Evolutionary conservation across 1,140 invertebrate genomes (phyloP), one percentile per base, ranked within the genome.

Genomic region (Trialeurodes vaporariorum): DNA sequence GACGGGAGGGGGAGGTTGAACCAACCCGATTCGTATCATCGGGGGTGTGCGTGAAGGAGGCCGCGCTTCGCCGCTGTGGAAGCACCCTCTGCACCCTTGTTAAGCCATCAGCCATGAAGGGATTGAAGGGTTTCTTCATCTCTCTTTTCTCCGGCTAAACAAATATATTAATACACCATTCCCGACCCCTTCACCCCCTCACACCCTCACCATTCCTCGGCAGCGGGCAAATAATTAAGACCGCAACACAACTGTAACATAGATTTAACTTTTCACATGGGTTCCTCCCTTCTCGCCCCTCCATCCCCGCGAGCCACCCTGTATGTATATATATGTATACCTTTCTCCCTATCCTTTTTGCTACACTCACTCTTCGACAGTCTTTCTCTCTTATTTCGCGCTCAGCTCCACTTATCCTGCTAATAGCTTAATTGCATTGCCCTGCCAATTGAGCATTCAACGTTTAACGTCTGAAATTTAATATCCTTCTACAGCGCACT

Each of bases 111-210:
- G n/a, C n/a, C n/a, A n/a, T n/a, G n/a, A n/a, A n/a, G n/a, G n/a
- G n/a, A n/a, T n/a, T n/a, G n/a, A 49, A 49, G 34, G 34, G 34
- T n/a, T n/a, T n/a, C 34, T 49, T 49, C 34, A 49, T 49, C 17
- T 49, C 34, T 49, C n/a, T n/a, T n/a, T 49, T 49, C 34, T 49
- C 34, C 34, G 17, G 34, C 34, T 49, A 49, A 49, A 49, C 34
- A 49, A 49, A 49, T 49, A 49, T 49, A 49, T 49, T 49, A 49
- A 49, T 49, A 49, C 34, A 49, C 34, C 34, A 49, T 49, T 49
- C 34, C 17, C 34, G 34, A 5, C 17, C 34, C 34, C 34, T 49
- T 17, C 34, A 49, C 34, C 34, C 34, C 34, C 17, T 17, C 34
- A 5, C 34, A 9, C 34, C 34, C 34, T 49, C 34, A 49, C 34